Percentiles rank a stretch among this genome's conserved stretches.
phyloP scores from a whole-genome alignment of 2,113 vertebrate genomes.

The Centropus unirufus region DNA sequence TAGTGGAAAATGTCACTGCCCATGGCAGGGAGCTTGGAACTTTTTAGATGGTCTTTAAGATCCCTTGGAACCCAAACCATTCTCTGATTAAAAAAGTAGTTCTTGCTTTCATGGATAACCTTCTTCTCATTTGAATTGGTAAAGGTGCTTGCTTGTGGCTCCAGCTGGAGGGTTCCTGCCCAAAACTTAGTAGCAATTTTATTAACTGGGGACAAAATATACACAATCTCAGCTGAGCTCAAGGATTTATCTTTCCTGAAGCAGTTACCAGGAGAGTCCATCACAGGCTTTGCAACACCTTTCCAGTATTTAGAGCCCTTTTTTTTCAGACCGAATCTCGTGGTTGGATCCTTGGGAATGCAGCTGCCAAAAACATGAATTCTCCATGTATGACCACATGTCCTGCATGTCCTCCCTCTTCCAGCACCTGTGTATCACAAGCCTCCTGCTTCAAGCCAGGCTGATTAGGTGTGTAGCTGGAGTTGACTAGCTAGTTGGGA shows the following conservation, averaged over 20 bases:
- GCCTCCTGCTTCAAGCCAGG: not conserved
- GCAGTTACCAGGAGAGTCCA: not conserved
- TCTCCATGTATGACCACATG: not conserved
- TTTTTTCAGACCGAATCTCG: not conserved
- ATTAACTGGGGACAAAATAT: not conserved
- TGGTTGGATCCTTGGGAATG: not conserved
- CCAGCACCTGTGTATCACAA: not conserved
- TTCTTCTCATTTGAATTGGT: not conserved
- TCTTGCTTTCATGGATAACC: not conserved
- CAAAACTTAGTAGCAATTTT: not conserved
- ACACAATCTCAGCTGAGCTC: not conserved
- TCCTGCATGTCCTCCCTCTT: not conserved
- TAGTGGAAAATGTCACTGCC: too few species aligned
- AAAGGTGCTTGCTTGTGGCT: not conserved
- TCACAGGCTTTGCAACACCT: not conserved
- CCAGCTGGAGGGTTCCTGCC: not conserved
- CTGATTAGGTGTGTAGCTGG: conserved; percentile 43
- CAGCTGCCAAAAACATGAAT: not conserved
- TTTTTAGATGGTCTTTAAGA: too few species aligned
- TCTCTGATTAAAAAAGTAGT: not conserved
- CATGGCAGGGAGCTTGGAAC: too few species aligned
- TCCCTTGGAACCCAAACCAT: too few species aligned
- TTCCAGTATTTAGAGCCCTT: not conserved
- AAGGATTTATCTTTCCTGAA: not conserved
- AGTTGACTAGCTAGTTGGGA: not conserved